Evolutionary conservation across 2,113 vertebrate species (phyloP), one percentile per base, ranked within the genome.

Genomic region (Andinoacara biseriatus): DNA sequence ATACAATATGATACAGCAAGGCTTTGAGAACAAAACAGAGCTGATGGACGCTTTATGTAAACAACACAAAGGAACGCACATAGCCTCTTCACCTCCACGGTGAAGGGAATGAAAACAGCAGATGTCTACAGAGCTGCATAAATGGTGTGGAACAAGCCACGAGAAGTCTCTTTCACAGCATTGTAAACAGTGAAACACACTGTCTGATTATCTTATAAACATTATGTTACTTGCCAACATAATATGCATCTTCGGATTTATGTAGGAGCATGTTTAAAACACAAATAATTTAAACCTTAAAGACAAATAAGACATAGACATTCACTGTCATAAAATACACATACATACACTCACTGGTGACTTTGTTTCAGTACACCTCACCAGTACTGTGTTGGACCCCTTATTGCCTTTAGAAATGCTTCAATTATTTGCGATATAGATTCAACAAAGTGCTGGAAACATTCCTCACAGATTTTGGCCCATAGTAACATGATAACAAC

Each of bases 21-120:
- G 9, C 82, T 38, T 1, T 3, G 33, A 74, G 76, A 74, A 72
- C 57, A 86, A 87, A 80, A 84, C 10, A 2, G 24, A 79, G 76
- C 43, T 63, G 85, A 84, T 77, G 81, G 76, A 84, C 77, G 76
- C 61, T 85, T 84, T 86, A 76, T 79, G 74, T 83, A 81, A 80
- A 85, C 82, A 80, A 74, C 35, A 75, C 22, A 65, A 80, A 77
- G 35, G n/a, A 69, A 79, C 5, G 9, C 15, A 3, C 31, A 10
- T 2, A 40, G 67, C 61, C 49, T 82, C 58, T 76, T 80, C 89
- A 86, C 79, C 89, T 88, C 62, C 13, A 10, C 22, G 46, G 46
- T 38, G 56, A 60, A 29, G 26, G 29, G 7, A 75, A 29, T n/a
- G 58, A 85, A 84, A 78, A 81, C 82, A 85, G 78, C 76, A 85